These are phyloP conservation scores for Muscina levida DNA, from an alignment of 2,888 invertebrate species.

Conservation along the genomic window DNA sequence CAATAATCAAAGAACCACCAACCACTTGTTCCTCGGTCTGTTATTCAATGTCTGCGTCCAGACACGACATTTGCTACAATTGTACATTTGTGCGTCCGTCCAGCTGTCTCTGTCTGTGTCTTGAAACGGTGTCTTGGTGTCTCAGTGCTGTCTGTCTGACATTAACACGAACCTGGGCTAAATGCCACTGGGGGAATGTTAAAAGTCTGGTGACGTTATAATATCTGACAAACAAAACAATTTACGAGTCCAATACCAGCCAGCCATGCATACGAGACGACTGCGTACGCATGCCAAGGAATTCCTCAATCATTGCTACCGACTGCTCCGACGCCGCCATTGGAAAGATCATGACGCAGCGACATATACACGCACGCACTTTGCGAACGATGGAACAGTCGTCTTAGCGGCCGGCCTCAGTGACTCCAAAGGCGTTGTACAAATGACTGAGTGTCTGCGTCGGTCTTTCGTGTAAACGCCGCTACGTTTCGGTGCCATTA, in stretches of 20 bases:
- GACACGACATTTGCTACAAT: too few relatives aligned
- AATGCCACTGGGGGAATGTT: conserved; percentile 63
- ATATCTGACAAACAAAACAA: conserved; percentile 34
- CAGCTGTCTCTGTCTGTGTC: conserved; percentile 19
- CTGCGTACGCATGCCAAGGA: conserved; percentile 54
- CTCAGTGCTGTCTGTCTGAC: conserved; percentile 34
- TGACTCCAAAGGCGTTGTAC: conserved; percentile 7
- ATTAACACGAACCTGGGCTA: conserved; percentile 57
- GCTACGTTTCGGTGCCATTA: conserved; percentile 35
- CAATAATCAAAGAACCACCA: conserved; percentile 55
- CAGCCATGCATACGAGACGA: conserved; percentile 31
- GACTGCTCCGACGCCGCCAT: conserved; percentile 19
- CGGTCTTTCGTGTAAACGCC: conserved; percentile 48
- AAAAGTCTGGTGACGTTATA: conserved; percentile 54
- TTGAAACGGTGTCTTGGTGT: conserved; percentile 38
- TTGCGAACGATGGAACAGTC: background rate
- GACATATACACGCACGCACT: conserved; percentile 5
- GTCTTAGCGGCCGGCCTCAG: background rate
- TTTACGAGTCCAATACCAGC: conserved; percentile 1
- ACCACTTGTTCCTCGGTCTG: conserved; percentile 47
- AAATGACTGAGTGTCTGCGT: background rate
- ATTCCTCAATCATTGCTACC: conserved; percentile 43
- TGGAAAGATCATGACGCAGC: conserved; percentile 34
- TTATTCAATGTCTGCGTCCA: background rate
- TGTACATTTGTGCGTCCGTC: conserved; percentile 14